A percentile compares a stretch with the other conserved stretches of the same genome.
Evolutionary conservation across 1,140 invertebrate genomes (phyloP).

Genomic region (Zophobas atratus): DNA sequence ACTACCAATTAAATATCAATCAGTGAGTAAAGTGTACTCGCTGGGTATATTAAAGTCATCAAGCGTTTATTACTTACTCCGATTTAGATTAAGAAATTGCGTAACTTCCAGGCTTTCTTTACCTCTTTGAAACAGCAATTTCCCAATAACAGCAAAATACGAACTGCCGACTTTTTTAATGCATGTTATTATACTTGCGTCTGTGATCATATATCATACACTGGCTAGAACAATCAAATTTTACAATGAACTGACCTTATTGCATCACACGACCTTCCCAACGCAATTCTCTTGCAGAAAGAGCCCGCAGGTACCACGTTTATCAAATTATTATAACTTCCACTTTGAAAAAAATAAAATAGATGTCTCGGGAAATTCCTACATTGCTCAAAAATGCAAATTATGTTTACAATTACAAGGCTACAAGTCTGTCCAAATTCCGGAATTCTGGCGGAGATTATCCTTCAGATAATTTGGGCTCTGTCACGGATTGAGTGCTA

Average conservation of each 20-base stretch:
- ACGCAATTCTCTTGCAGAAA: slow-evolving; percentile 24
- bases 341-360: slow-evolving; percentile 1
- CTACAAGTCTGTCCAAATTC: neutral
- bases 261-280: slow-evolving; percentile 28
- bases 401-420: slow-evolving; percentile 8
- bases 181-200: slow-evolving; percentile 18
- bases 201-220: slow-evolving; percentile 35
- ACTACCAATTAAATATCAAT: slow-evolving; percentile 26
- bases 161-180: slow-evolving; percentile 13
- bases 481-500: slow-evolving; percentile 1
- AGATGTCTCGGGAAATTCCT: slow-evolving; percentile 12
- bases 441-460: neutral
- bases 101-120: slow-evolving; percentile 15
- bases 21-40: neutral
- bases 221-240: slow-evolving; percentile 32
- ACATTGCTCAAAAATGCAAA: slow-evolving; percentile 2
- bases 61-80: slow-evolving; percentile 26
- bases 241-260: slow-evolving; percentile 40
- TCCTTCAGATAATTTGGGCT: slow-evolving; percentile 1
- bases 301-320: slow-evolving; percentile 22
- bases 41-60: slow-evolving; percentile 3
- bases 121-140: slow-evolving; percentile 7
- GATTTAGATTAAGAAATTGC: slow-evolving; percentile 30
- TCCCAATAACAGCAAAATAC: slow-evolving; percentile 7
- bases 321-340: slow-evolving; percentile 7